Evolutionary conservation across 2,113 vertebrate species (phyloP).

Genomic region (Takifugu bimaculatus): DNA sequence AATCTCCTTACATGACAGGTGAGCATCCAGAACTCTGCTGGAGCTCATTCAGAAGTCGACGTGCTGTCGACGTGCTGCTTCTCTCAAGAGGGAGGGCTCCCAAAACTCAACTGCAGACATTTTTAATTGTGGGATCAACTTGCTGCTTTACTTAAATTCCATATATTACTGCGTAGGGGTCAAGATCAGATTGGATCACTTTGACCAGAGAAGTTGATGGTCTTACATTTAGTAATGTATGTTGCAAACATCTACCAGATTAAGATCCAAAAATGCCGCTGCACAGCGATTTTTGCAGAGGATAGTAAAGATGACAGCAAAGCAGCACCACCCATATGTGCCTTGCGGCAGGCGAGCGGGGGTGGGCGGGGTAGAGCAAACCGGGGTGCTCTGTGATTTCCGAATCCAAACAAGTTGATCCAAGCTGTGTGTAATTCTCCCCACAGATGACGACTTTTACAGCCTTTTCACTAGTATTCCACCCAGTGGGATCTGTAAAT

Average conservation of each 20-base stretch:
- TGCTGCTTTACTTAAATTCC: slow-evolving; percentile 61
- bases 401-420: slow-evolving; percentile 76
- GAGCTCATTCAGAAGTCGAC: too few species aligned
- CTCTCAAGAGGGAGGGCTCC: slow-evolving; percentile 24
- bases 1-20: not conserved
- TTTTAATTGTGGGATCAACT: slow-evolving; percentile 59
- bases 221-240: slow-evolving; percentile 15
- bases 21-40: not conserved
- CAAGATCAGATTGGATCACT: slow-evolving; percentile 50
- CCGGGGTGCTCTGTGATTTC: slow-evolving; percentile 54
- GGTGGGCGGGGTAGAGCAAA: slow-evolving; percentile 65
- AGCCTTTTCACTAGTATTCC: slow-evolving; percentile 64
- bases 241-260: slow-evolving; percentile 26
- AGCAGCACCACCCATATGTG: slow-evolving; percentile 16
- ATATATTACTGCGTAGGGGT: slow-evolving; percentile 65
- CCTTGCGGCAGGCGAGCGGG: slow-evolving; percentile 5
- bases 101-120: slow-evolving; percentile 48
- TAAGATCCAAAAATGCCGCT: slow-evolving; percentile 31
- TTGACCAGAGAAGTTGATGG: slow-evolving; percentile 30
- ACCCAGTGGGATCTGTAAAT: slow-evolving; percentile 77
- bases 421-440: slow-evolving; percentile 73
- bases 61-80: not conserved
- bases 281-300: slow-evolving; percentile 19
- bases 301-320: slow-evolving; percentile 42
- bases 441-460: slow-evolving; percentile 77